Percentiles rank a stretch among this genome's conserved stretches.
These are phyloP conservation scores for Ennomos erosarius DNA, from an alignment of 2,888 invertebrate species.

Conservation along the genomic window DNA sequence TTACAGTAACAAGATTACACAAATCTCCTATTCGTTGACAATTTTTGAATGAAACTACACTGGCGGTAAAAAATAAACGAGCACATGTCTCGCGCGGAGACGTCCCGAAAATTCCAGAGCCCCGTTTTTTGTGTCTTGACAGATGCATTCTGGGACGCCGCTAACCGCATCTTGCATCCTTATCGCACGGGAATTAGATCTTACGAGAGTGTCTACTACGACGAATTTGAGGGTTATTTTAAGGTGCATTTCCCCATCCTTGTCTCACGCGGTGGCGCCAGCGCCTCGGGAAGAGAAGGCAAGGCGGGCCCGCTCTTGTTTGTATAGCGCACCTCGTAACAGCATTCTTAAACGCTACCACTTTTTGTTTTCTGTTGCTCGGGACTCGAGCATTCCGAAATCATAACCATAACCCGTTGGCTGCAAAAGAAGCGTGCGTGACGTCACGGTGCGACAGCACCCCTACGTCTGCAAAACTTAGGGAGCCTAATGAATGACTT, in stretches of 20 bases:
- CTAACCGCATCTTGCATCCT: conserved; percentile 83
- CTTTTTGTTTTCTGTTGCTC: conserved; percentile 65
- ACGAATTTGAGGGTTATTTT: conserved; percentile 79
- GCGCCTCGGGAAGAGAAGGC: conserved; percentile 62
- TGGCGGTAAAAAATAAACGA: conserved; percentile 76
- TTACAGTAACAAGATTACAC: conserved; percentile 82
- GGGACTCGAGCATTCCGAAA: conserved; percentile 56
- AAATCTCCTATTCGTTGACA: conserved; percentile 80
- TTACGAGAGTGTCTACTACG: conserved; percentile 64
- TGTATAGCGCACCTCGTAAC: conserved; percentile 59
- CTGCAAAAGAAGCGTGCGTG: conserved; percentile 66
- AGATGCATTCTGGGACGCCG: conserved; percentile 83
- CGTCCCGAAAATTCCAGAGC: conserved; percentile 81
- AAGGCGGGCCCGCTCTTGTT: conserved; percentile 71
- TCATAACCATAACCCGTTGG: conserved; percentile 59
- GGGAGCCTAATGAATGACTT: conserved; percentile 85
- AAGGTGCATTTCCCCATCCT: conserved; percentile 74
- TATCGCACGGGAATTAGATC: conserved; percentile 75
- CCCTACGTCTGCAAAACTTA: conserved; percentile 85
- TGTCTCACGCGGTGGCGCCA: conserved; percentile 80
- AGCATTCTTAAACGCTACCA: conserved; percentile 72
- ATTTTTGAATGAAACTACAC: conserved; percentile 82
- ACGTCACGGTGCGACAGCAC: conserved; percentile 77
- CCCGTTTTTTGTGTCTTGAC: conserved; percentile 80
- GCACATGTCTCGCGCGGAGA: conserved; percentile 76